Evolutionary conservation across 2,113 vertebrate species (phyloP).

Genomic region (Saimiri boliviensis): DNA sequence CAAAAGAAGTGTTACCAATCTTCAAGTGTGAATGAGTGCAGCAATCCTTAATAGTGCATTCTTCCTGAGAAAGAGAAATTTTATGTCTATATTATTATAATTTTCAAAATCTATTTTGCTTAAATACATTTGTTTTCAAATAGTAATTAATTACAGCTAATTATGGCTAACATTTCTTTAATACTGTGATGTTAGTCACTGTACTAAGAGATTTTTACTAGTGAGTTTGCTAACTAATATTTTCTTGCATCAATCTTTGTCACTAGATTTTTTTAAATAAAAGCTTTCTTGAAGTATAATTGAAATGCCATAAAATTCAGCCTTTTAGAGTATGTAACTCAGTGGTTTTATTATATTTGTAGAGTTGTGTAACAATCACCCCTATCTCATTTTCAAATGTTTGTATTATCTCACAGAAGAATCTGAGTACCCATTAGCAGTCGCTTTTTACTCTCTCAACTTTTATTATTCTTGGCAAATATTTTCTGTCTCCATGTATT

Average conservation of each 20-base stretch:
- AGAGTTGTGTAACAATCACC: not conserved
- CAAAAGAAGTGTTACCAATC: not conserved
- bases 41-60: not conserved
- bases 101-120: conserved; percentile 10
- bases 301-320: not conserved
- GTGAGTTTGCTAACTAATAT: not conserved
- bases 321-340: not conserved
- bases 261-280: not conserved
- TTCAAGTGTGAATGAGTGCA: not conserved
- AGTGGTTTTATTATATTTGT: not conserved
- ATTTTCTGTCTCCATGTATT: not conserved
- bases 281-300: not conserved
- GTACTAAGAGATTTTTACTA: not conserved
- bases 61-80: not conserved
- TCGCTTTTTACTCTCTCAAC: not conserved
- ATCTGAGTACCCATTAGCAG: not conserved
- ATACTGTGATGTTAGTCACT: not conserved
- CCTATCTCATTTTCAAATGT: not conserved
- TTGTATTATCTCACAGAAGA: not conserved
- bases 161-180: not conserved
- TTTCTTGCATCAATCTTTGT: not conserved
- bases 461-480: not conserved
- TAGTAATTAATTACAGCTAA: not conserved
- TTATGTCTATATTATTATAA: not conserved
- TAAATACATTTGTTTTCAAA: not conserved